Percentiles rank a stretch among this genome's conserved stretches.
phyloP scores from a whole-genome alignment of 1,140 invertebrate species.

The Probaryconus sp. region DNA sequence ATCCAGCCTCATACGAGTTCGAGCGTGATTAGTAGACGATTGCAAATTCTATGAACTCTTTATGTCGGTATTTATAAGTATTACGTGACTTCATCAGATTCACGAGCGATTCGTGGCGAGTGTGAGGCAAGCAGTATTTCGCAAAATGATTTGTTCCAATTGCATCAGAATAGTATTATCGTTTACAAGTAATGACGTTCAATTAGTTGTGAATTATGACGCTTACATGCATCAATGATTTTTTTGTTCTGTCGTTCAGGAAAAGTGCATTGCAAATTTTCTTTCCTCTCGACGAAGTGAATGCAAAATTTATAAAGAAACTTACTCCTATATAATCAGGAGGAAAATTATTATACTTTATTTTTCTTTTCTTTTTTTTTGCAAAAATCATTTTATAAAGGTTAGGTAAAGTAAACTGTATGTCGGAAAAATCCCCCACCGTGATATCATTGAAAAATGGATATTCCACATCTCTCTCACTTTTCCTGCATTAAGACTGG shows the following conservation, averaged over 20 bases:
- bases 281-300: too few species aligned
- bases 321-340: too few species aligned
- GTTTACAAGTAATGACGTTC: slow-evolving; percentile 48
- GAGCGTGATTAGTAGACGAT: slow-evolving; percentile 46
- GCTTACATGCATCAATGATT: slow-evolving; percentile 5
- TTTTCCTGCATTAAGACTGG: too few species aligned
- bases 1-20: slow-evolving; percentile 36
- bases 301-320: too few species aligned
- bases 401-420: too few species aligned
- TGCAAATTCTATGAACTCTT: slow-evolving; percentile 55
- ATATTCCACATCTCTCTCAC: too few species aligned
- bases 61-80: slow-evolving; percentile 57
- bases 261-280: too few species aligned
- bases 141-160: slow-evolving; percentile 61
- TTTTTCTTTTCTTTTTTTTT: too few species aligned
- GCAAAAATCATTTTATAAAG: too few species aligned
- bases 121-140: slow-evolving; percentile 50
- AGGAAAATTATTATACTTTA: too few species aligned
- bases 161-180: slow-evolving; percentile 54
- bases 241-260: background rate
- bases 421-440: too few species aligned
- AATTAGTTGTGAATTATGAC: slow-evolving; percentile 55
- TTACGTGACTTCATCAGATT: slow-evolving; percentile 56
- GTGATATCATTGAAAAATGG: too few species aligned
- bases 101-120: slow-evolving; percentile 47